These are phyloP conservation scores for Pachydiplax longipennis DNA, from an alignment of 2,888 invertebrate species.

Conservation along the genomic window DNA sequence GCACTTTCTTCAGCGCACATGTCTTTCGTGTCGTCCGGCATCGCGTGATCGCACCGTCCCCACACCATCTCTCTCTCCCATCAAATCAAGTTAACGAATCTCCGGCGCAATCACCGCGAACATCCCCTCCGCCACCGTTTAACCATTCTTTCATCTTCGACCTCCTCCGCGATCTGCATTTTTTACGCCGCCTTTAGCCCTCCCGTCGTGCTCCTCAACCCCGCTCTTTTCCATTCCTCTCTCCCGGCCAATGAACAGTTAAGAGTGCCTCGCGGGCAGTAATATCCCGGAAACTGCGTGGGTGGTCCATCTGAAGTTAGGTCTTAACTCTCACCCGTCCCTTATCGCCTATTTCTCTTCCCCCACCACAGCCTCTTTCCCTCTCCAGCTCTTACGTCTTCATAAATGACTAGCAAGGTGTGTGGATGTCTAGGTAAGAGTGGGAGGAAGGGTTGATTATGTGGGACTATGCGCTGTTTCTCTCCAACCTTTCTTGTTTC, in stretches of 20 bases:
- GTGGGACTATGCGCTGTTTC: neutral
- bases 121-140: neutral
- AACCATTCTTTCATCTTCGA: neutral
- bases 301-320: constrained; percentile 24
- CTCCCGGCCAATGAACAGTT: neutral
- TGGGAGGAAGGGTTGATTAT: neutral
- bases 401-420: neutral
- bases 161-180: too few relatives aligned
- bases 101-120: neutral
- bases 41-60: neutral
- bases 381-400: neutral
- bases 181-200: too few relatives aligned
- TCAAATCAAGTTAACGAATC: neutral
- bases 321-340: neutral
- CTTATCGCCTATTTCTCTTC: neutral
- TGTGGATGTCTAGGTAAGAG: neutral
- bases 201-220: too few relatives aligned
- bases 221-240: neutral
- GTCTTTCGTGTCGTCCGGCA: neutral
- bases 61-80: neutral
- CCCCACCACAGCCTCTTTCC: neutral
- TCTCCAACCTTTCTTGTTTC: neutral
- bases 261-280: constrained; percentile 21
- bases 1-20: neutral
- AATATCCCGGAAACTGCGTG: constrained; percentile 10